Percentiles rank a stretch among this genome's conserved stretches.
Conservation (phyloP, 35 echinoderm and acorn worm genomes). For the Strongylocentrotus purpuratus region DNA sequence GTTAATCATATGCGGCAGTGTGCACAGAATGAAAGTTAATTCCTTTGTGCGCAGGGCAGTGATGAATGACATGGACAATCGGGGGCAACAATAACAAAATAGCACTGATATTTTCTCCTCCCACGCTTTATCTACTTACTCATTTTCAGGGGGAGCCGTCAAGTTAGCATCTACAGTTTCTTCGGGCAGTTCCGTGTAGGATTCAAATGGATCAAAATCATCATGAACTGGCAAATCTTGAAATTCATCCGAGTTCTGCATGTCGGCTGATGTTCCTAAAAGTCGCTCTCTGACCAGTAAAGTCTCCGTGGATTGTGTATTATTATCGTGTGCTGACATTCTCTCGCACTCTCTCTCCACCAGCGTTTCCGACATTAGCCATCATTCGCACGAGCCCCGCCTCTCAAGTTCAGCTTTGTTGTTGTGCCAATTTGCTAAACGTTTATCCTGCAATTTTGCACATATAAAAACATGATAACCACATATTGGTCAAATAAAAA, state of each 20-base stretch:
- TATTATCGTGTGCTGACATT: constrained; percentile 27
- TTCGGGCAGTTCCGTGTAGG: constrained; percentile 71
- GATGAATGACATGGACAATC: constrained; percentile 35
- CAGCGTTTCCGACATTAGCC: constrained; percentile 46
- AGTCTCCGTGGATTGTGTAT: neutral
- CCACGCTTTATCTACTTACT: constrained; percentile 45
- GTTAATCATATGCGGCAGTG: neutral
- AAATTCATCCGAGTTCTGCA: constrained; percentile 72
- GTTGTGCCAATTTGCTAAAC: neutral
- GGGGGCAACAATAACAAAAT: constrained; percentile 33
- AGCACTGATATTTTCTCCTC: constrained; percentile 29
- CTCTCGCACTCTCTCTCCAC: constrained; percentile 24
- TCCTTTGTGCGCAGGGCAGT: constrained; percentile 23
- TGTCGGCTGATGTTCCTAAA: constrained; percentile 60
- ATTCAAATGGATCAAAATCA: constrained; percentile 92
- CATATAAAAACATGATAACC: neutral
- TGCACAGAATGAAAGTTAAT: constrained; percentile 7
- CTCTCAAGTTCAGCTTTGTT: neutral
- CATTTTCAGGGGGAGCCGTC: constrained; percentile 62
- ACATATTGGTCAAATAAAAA: neutral
- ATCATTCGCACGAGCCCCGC: constrained; percentile 52
- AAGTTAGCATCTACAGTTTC: constrained; percentile 72
- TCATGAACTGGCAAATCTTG: constrained; percentile 84
- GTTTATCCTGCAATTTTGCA: neutral
- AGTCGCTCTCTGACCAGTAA: constrained; percentile 54